Base-by-base conservation (phyloP, 2,888 invertebrate species). In the Drosophila quinaria region DNA sequence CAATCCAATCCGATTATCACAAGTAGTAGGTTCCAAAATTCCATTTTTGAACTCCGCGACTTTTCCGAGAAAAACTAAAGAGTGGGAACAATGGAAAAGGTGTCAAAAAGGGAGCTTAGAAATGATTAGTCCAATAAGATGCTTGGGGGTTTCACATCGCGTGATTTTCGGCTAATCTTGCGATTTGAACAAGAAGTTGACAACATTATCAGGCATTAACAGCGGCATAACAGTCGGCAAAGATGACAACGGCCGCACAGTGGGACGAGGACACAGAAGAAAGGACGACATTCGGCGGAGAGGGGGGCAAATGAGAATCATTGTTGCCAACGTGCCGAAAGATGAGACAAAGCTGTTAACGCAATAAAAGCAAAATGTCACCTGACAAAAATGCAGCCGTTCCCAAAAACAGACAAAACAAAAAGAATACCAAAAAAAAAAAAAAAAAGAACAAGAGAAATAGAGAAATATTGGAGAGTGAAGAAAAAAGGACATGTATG, bases 281-380 rank as follows among this genome's bases (percentile, higher is more conserved):
- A 65, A 64, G 66, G 51, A 69, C 42, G 49, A 64, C 4, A 35
- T 37, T 35, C 29, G 42, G n/a, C n/a, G 63, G 31, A 13, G 19
- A 9, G 22, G 35, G 51, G 41, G 39, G 56, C 51, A 33, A 49
- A 37, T 46, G 52, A 37, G 35, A 39, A 37, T 17, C 49, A 87
- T 87, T 83, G 78, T 84, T 71, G 74, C 70, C 81, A 80, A 87
- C 87, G 87, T 85, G 87, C 87, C 81, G 84, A 84, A 87, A 84
- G 87, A 68, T 74, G 85, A 67, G 60, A 78, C 78, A 81, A 82
- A 82, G 80, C 75, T 71, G 73, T 72, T 71, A 81, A 55, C 74
- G 80, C 75, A 78, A 80, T 80, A 80, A 80, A 78, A 80, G 80
- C 69, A 64, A 75, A 75, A 72, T 85, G 84, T 85, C 84, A 84